phyloP scores from a whole-genome alignment of 1,140 invertebrate genomes.

The Calephelis virginiensis region DNA sequence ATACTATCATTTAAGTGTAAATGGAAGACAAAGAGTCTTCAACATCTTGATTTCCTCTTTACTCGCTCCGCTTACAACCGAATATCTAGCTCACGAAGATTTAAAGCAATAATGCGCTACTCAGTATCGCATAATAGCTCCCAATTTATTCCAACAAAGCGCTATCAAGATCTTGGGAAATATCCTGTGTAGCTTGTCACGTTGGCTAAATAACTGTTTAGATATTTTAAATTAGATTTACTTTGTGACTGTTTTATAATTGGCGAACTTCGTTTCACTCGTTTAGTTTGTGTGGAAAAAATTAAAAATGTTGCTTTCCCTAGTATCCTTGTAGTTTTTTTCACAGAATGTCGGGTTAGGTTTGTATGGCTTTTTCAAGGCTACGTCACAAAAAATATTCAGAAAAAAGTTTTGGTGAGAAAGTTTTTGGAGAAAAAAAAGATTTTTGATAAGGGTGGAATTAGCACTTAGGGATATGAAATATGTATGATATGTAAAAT shows the following conservation, averaged over 20 bases:
- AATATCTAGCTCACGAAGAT: conserved; percentile 19
- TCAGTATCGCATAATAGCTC: conserved; percentile 26
- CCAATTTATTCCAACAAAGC: conserved; percentile 31
- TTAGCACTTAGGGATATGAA: too few relatives aligned
- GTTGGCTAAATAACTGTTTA: conserved; percentile 13
- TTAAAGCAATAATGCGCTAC: conserved; percentile 25
- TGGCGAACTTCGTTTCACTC: too few relatives aligned
- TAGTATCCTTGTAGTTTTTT: too few relatives aligned
- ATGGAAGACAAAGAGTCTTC: neutral
- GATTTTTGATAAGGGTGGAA: too few relatives aligned
- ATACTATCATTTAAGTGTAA: neutral
- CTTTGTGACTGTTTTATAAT: neutral
- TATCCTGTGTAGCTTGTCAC: conserved; percentile 19
- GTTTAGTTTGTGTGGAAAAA: too few relatives aligned
- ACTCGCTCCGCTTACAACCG: conserved; percentile 1
- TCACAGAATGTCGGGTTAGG: too few relatives aligned
- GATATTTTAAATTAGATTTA: neutral
- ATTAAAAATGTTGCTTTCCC: too few relatives aligned
- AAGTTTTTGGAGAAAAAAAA: too few relatives aligned
- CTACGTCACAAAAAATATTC: too few relatives aligned
- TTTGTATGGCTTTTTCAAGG: too few relatives aligned
- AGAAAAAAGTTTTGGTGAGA: too few relatives aligned
- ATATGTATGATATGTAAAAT: too few relatives aligned
- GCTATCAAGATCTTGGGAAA: conserved; percentile 24
- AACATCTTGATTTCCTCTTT: conserved; percentile 1